A percentile compares a stretch with the other conserved stretches of the same genome.
Conservation (phyloP, 2,797 vertebrate species). For the Phalanger gymnotis region DNA sequence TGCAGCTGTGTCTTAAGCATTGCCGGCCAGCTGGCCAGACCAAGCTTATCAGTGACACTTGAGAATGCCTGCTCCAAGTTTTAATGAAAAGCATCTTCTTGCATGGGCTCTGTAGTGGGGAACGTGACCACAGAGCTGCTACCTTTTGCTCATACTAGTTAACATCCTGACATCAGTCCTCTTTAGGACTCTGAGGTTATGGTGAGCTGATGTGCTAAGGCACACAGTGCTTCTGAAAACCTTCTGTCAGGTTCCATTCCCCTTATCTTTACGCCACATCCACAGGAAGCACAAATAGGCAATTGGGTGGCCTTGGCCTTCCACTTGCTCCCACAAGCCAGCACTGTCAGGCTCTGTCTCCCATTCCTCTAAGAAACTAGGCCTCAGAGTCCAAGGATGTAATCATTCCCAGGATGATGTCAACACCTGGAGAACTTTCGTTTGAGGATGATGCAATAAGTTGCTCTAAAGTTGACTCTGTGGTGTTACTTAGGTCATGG, state of each 20-base stretch:
- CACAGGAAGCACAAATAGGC: neutral
- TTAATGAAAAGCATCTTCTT: neutral
- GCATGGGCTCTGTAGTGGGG: rapidly evolving
- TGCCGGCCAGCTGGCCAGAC: neutral
- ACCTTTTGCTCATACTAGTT: neutral
- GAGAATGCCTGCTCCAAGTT: neutral
- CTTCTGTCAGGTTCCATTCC: no score
- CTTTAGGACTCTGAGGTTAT: neutral
- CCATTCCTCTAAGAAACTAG: neutral
- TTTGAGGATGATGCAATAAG: neutral
- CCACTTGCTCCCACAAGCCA: neutral
- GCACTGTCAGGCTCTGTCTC: neutral
- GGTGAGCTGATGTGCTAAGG: conserved; percentile 35
- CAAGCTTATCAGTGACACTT: neutral
- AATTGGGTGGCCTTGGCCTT: rapidly evolving
- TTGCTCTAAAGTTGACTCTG: neutral
- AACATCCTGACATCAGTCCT: neutral
- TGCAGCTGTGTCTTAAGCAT: neutral
- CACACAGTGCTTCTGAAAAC: neutral
- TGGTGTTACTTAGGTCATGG: neutral
- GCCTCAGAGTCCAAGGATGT: neutral
- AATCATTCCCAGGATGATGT: neutral
- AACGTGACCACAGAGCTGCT: no score
- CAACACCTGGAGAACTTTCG: neutral
- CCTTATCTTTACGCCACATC: no score